Base-by-base conservation (phyloP, 1,140 invertebrate genomes). In the Conus ventricosus region DNA sequence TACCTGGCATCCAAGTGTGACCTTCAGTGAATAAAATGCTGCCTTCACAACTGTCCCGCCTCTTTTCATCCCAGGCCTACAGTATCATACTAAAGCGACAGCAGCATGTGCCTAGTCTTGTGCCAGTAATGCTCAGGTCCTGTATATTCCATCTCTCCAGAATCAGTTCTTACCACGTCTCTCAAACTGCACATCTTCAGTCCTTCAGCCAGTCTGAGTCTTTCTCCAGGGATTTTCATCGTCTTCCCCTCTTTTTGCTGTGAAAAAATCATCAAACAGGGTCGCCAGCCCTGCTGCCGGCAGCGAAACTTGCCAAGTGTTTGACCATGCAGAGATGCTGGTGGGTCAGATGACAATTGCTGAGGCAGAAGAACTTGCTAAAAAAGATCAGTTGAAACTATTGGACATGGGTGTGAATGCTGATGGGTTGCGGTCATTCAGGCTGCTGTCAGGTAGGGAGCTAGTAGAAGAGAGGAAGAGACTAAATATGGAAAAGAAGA, bases 241-340 rank as follows among this genome's bases (percentile, higher is more conserved):
- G 0, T 81, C 39, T 54, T 10, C 7, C 51, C 4, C 4, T 17
- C 10, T 20, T 53, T 54, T 15, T 53, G 80, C 80, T 5, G 80
- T 27, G 51, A 81, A 81, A 23, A 81, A 81, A 15, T 20, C 67
- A 6, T 1, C 13, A 23, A 71, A 23, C 20, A 71, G 4, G 15
- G 20, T 23, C 67, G 67, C 60, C 60, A 20, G 67, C 20, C 13
- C 20, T 13, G 11, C 67, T 20, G 17, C 83, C 7, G 55, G 23
- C 25, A n/a, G n/a, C 27, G 75, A 80, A 0, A 15, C 0, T 20
- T 87, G 85, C 54, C 88, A 87, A 80, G 80, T 89, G 60, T 89
- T 89, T 87, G 88, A 89, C 71, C 63, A 67, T 20, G 54, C 57
- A 23, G 88, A 87, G 39, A 87, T 83, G 75, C 81, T 89, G 27